These are phyloP conservation scores for Syngnathus scovelli DNA, from an alignment of 2,113 vertebrate species.

Conservation along the genomic window DNA sequence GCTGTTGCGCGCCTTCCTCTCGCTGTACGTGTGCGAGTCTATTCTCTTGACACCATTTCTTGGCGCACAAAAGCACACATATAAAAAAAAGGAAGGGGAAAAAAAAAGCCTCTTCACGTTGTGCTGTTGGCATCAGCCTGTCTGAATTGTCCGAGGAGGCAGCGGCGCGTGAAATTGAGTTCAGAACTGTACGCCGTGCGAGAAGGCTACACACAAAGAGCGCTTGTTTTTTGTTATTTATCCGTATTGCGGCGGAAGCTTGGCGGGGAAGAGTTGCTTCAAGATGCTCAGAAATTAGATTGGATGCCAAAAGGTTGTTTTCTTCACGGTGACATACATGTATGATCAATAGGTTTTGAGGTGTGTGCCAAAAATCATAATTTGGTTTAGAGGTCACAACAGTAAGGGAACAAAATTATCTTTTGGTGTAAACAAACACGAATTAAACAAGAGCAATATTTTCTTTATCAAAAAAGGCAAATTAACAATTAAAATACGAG, in stretches of 20 bases:
- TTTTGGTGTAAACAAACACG: neutral
- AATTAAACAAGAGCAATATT: neutral
- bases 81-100: neutral
- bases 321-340: neutral
- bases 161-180: constrained; percentile 78
- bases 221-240: constrained; percentile 58
- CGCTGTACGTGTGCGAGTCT: neutral
- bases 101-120: constrained; percentile 73
- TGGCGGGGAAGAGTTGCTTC: neutral
- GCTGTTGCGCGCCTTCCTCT: neutral
- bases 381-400: neutral
- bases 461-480: neutral
- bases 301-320: neutral
- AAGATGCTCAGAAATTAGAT: neutral
- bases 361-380: too few relatives aligned
- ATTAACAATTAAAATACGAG: neutral
- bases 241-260: constrained; percentile 41
- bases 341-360: too few relatives aligned
- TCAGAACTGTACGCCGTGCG: constrained; percentile 65
- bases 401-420: too few relatives aligned
- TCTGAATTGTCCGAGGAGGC: constrained; percentile 75
- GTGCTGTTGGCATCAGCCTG: constrained; percentile 72
- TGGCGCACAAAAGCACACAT: neutral
- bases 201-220: constrained; percentile 51
- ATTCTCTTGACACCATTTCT: neutral